Evolutionary conservation across 1,140 invertebrate species (phyloP), one percentile per base, ranked within the genome.

Genomic region (Drosophila tsacasi): DNA sequence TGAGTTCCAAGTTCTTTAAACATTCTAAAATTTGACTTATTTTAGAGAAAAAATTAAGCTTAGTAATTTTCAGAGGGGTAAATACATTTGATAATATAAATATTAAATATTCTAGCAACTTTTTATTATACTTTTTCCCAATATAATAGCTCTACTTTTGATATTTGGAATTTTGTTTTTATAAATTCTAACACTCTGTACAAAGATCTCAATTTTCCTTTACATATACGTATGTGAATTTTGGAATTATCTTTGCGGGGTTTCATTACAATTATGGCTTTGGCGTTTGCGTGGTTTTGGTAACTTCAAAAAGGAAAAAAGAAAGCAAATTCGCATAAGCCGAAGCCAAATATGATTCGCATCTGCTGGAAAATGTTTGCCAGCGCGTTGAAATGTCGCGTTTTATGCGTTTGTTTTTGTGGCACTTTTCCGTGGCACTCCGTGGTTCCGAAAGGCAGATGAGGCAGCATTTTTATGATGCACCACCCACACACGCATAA

Each of bases 381-480:
- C 44, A 49, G 52, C 46, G 69, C 72, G 21, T 64, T 59, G 64
- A 50, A 47, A 62, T 74, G 69, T 63, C 64, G 63, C 63, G 15
- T 77, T 77, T 77, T 77, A 77, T 77, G 50, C 64, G 63, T 47
- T 77, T 61, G 50, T 58, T 77, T 75, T 76, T 73, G 69, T 68
- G 58, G 63, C 75, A 61, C 75, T 77, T 77, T 77, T 4, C 15
- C 35, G 35, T 57, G 35, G 49, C 63, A 35, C 44, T 47, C n/a
- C 27, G 37, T 23, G n/a, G 35, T 21, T 27, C 30, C 62, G 46
- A 40, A 42, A 60, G 69, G 66, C 71, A 73, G 71, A 73, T 73
- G 71, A 59, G 68, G 57, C 74, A 69, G 52, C 57, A 69, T 61
- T 77, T 77, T 77, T 62, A 74, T 75, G 59, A 40, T 54, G 47